A percentile compares a stretch with the other conserved stretches of the same genome.
These are phyloP conservation scores for Smittia sp. DNA, from an alignment of 2,888 invertebrate species.

Conservation along the genomic window DNA sequence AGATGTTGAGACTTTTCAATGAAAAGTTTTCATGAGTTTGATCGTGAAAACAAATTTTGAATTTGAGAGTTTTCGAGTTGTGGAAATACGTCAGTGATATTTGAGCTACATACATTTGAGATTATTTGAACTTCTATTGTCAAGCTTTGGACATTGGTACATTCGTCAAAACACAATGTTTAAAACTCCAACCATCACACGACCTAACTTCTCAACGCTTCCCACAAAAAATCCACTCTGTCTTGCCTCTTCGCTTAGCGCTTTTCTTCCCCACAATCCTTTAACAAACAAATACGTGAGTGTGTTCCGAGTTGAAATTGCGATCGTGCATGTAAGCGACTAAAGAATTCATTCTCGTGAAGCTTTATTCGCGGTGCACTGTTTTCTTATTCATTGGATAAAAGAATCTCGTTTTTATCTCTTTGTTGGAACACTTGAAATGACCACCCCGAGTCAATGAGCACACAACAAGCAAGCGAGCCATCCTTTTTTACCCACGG, in stretches of 20 bases:
- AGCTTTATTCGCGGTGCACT: not conserved
- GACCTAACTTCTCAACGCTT: not conserved
- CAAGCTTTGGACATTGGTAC: too few relatives aligned
- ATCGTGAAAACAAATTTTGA: too few relatives aligned
- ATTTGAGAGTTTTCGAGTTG: too few relatives aligned
- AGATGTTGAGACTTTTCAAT: too few relatives aligned
- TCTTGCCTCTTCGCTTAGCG: not conserved
- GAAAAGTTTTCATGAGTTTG: too few relatives aligned
- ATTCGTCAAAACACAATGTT: too few relatives aligned
- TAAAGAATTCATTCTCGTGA: constrained; percentile 25
- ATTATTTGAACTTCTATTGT: too few relatives aligned
- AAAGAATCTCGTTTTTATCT: constrained; percentile 18
- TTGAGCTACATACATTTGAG: too few relatives aligned
- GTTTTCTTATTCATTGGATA: constrained; percentile 5
- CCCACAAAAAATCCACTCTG: not conserved
- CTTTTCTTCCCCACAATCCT: not conserved
- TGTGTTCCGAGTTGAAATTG: not conserved
- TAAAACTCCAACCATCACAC: not conserved
- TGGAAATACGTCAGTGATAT: too few relatives aligned
- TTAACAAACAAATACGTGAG: not conserved
- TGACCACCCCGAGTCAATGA: constrained; percentile 15
- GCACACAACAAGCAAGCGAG: not conserved
- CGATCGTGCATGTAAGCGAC: not conserved
- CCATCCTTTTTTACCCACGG: constrained; percentile 8
- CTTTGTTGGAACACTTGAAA: not conserved